Conservation (phyloP, 2,797 vertebrate species). For the Protosalanx chinensis region DNA sequence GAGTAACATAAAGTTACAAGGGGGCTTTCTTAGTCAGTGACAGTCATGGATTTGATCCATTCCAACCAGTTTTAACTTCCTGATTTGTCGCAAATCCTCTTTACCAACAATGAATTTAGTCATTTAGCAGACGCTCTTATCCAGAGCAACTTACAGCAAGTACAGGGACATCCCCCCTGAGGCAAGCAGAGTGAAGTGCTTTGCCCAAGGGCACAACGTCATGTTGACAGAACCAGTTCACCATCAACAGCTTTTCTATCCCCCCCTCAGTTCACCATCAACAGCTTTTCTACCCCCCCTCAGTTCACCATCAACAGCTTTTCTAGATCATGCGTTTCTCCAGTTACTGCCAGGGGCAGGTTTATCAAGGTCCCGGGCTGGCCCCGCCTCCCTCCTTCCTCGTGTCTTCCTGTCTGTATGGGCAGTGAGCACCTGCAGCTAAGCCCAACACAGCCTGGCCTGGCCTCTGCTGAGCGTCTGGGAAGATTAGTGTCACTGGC, state of each 20-base stretch:
- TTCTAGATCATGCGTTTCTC: neutral
- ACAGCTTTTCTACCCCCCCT: no score
- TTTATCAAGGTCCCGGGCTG: neutral
- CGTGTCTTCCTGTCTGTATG: slow-evolving; percentile 10
- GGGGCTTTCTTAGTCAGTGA: neutral
- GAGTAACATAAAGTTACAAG: slow-evolving; percentile 6
- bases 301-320: neutral
- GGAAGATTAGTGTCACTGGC: slow-evolving; percentile 52
- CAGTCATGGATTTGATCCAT: neutral
- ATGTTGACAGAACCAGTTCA: no score
- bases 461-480: slow-evolving; percentile 7
- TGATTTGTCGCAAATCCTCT: neutral
- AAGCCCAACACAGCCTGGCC: slow-evolving; percentile 47
- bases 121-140: no score
- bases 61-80: neutral
- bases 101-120: neutral
- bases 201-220: no score
- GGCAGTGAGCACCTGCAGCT: slow-evolving; percentile 27
- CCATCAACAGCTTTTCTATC: no score
- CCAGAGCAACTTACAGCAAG: no score
- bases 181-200: no score
- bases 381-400: neutral
- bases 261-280: no score
- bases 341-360: no score
- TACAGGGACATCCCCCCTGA: no score